Evolutionary conservation across 37 sponge, comb jelly and placozoan genomes (phyloP), one percentile per base, ranked within the genome.

Genomic region (Petrosia ficiformis): DNA sequence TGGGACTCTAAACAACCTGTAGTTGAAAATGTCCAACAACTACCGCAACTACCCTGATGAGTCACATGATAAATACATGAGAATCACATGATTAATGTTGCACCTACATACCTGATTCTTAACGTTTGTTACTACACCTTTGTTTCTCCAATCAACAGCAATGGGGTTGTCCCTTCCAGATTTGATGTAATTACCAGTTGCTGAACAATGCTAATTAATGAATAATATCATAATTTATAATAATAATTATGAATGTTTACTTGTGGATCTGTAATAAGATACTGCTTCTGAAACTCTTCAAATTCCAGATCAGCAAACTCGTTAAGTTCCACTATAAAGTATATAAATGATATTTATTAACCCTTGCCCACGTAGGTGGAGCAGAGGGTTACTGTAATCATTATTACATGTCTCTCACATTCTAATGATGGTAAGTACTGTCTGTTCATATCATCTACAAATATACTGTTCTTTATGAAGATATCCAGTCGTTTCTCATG

Each of bases 11-110:
- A 54, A 30, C 80, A 73, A 30, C 90, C 90, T 75, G 90, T 89
- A 48, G 90, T 84, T 24, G 90, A 89, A 65, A 89, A 89, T 36
- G 90, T 84, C 81, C 84, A 89, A 44, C 90, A 89, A 66, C 90
- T 89, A 5, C 90, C 90, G 70, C 90, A 89, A 35, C 42, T 6
- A 31, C 90, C 90, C 90, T 89, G 44, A 36, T 69, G 32, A 1
- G 33, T 43, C n/a, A 6, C 19, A 73, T 37, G 2, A 79, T 57
- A 35, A 31, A 70, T 3, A 39, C 8, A 36, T 5, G 16, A 21
- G 2, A 60, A 29, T 8, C 34, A 44, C 57, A 72, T 32, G 25
- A 72, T 42, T 28, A n/a, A 40, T 11, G 59, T 6, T 14, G 8
- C 11, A n/a, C 10, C 66, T n/a, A 68, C 34, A 36, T 26, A 84